These are phyloP conservation scores for Gobio occitaniae DNA, from an alignment of 2,797 vertebrate genomes.

Conservation along the genomic window DNA sequence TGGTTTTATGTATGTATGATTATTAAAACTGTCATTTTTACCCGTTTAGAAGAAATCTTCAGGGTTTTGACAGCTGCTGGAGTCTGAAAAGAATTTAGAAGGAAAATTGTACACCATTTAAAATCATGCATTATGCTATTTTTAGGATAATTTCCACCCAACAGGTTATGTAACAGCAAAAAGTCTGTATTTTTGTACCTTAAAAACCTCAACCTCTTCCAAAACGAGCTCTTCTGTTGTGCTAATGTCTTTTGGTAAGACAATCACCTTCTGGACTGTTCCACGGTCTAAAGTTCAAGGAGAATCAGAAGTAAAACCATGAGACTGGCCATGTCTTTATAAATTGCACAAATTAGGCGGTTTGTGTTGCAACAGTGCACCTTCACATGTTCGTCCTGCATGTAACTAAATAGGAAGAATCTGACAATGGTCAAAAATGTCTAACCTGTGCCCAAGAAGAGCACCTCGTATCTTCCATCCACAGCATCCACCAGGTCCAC, in stretches of 20 bases:
- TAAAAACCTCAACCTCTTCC: conserved; percentile 88
- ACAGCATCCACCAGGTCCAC: conserved; percentile 88
- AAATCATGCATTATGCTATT: not conserved
- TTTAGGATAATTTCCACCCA: not conserved
- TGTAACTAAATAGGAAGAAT: not conserved
- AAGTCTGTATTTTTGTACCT: conserved; percentile 69
- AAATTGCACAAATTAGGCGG: too few species aligned
- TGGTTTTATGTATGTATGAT: not conserved
- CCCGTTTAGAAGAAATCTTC: conserved; percentile 73
- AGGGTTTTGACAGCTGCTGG: conserved; percentile 69
- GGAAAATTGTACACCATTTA: not conserved
- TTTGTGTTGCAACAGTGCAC: not conserved
- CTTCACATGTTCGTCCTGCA: not conserved
- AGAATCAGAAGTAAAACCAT: not conserved
- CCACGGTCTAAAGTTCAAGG: conserved; percentile 74
- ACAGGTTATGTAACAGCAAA: not conserved
- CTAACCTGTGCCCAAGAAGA: conserved; percentile 89
- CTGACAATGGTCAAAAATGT: not conserved
- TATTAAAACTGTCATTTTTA: conserved; percentile 37
- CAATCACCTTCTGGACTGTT: conserved; percentile 86
- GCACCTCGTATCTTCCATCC: conserved; percentile 88
- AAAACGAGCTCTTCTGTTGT: conserved; percentile 88
- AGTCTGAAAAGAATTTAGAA: conserved; percentile 55
- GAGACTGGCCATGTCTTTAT: not conserved
- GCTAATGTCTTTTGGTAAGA: conserved; percentile 87